Base-by-base conservation (phyloP, 2,888 invertebrate species). In the Anoncus sp. region DNA sequence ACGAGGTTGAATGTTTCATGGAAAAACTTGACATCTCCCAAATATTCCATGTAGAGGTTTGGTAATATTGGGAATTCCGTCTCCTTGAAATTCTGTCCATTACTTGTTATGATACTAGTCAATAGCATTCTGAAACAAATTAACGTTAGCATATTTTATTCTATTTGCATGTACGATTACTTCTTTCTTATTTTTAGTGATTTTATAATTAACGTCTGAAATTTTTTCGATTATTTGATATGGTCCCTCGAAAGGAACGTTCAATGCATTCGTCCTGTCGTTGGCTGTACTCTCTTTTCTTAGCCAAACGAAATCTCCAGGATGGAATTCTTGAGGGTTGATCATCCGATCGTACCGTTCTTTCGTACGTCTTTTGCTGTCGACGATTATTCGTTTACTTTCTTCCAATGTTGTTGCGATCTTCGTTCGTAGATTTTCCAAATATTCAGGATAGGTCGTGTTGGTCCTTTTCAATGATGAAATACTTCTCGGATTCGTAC, bases 81-180 rank as follows among this genome's bases (percentile, higher is more conserved):
- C 22, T 51, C 27, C 14, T 24, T 24, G 24, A 24, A 51, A 27
- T 24, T 51, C 24, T 10, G 18, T 45, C 27, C 45, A 18, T 12
- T 16, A 6, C 31, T 75, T 60, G 14, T n/a, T 27, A 20, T 12
- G 0, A 49, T n/a, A 24, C 14, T 22, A 43, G 38, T 35, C 38
- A 75, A 4, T 27, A 75, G 22, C 9, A 60, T 66, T 31, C 70
- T 75, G 63, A 47, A 75, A 75, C 63, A 70, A 20, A 70, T 75
- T 55, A 7, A 75, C 45, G 49, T 70, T 75, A 63, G 63, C 75
- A 57, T 62, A 75, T 49, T 75, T 70, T 24, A 70, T 51, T 18
- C 47, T 63, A 47, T 70, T 75, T 12, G 49, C 75, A 38, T 75
- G 49, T 1, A 75, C 70, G 3, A 75, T 38, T n/a, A 70, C 35